phyloP scores from a whole-genome alignment of 2,113 vertebrate genomes.

The Tachuris rubrigastra region DNA sequence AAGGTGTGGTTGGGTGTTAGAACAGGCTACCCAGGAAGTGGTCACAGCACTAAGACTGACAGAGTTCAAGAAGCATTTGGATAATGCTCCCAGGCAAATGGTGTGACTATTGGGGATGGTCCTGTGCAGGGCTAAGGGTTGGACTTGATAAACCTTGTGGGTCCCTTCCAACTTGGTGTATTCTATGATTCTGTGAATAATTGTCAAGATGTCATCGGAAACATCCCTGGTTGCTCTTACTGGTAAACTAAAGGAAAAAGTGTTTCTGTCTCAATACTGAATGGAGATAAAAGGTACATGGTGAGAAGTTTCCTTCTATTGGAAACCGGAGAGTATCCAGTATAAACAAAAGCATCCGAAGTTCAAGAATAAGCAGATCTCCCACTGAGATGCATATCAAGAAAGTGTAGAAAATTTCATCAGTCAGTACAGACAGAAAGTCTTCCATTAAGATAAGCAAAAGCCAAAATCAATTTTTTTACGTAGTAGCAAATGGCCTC shows the following conservation, averaged over 20 bases:
- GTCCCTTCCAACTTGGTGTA: background rate
- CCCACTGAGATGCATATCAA: accelerated
- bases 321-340: background rate
- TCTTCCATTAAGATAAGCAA: background rate
- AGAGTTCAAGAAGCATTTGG: background rate
- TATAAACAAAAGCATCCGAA: background rate
- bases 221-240: background rate
- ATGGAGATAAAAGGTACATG: background rate
- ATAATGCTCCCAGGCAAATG: background rate
- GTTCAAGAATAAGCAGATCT: background rate
- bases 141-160: background rate
- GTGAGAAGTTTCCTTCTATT: background rate
- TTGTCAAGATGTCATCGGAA: background rate
- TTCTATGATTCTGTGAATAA: background rate
- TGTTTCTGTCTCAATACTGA: background rate
- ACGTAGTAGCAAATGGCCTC: background rate
- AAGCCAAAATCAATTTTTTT: background rate
- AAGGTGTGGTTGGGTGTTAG: background rate
- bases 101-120: background rate
- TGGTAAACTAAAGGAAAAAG: background rate
- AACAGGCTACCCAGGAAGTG: background rate
- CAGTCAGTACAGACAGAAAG: background rate
- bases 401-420: background rate
- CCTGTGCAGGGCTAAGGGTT: background rate
- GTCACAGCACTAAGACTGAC: background rate